Evolutionary conservation across 2,113 vertebrate genomes (phyloP).

Genomic region (Dicrurus megarhynchus): DNA sequence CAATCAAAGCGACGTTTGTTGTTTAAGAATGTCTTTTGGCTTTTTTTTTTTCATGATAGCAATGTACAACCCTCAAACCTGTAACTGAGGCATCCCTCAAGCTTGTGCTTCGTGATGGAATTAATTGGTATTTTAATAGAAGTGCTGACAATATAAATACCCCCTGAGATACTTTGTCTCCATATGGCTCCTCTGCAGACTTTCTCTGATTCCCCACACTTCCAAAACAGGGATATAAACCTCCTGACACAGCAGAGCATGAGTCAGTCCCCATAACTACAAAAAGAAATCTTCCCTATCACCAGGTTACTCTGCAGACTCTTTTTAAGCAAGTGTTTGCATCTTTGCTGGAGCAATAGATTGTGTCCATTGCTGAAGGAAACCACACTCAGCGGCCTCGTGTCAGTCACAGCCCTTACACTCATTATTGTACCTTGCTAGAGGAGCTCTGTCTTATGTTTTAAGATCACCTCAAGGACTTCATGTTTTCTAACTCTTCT

Average conservation of each 20-base stretch:
- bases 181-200: slow-evolving; percentile 42
- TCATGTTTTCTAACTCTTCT: neutral
- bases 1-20: neutral
- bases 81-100: neutral
- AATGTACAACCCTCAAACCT: neutral
- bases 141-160: slow-evolving; percentile 43
- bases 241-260: slow-evolving; percentile 40
- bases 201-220: slow-evolving; percentile 14
- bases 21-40: neutral
- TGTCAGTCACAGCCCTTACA: neutral
- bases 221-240: slow-evolving; percentile 32
- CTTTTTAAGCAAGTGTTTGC: neutral
- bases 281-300: neutral
- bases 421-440: neutral
- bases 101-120: neutral
- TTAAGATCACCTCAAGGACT: neutral
- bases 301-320: neutral
- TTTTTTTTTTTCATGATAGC: neutral
- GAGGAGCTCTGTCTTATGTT: neutral
- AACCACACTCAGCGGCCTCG: neutral
- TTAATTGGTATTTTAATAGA: slow-evolving; percentile 25
- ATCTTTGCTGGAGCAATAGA: neutral
- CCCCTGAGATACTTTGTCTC: slow-evolving; percentile 5
- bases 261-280: slow-evolving; percentile 19
- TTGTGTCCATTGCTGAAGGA: neutral